Conservation (phyloP, 2,888 invertebrate species). For the Phengaris alcon region DNA sequence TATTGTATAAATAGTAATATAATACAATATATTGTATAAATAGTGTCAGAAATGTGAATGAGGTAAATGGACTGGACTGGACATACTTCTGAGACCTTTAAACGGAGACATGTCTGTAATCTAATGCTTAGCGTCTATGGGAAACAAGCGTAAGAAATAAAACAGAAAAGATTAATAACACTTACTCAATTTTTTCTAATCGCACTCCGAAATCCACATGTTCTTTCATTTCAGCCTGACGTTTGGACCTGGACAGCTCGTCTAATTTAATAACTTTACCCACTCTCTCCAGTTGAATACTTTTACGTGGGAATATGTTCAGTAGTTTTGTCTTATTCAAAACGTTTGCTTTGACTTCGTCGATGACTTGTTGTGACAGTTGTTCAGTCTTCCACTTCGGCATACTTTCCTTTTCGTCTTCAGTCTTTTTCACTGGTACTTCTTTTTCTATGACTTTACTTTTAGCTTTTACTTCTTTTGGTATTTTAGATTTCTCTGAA, state of each 20-base stretch:
- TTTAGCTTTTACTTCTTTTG: slow-evolving; percentile 20
- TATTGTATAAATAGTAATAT: too few species aligned
- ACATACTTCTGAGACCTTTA: too few species aligned
- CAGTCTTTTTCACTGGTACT: not conserved
- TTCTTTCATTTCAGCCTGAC: slow-evolving; percentile 38
- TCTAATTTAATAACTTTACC: slow-evolving; percentile 58
- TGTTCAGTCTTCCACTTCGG: slow-evolving; percentile 58
- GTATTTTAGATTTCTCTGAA: not conserved
- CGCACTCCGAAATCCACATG: slow-evolving; percentile 50
- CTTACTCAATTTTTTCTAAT: slow-evolving; percentile 62
- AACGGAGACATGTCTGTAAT: too few species aligned
- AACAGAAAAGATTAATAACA: slow-evolving; percentile 35
- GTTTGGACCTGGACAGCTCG: slow-evolving; percentile 49
- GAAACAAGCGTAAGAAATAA: too few species aligned
- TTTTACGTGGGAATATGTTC: slow-evolving; percentile 55
- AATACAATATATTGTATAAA: too few species aligned
- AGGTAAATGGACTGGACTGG: too few species aligned
- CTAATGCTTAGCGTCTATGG: too few species aligned
- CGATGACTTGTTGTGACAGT: slow-evolving; percentile 51
- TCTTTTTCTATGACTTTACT: slow-evolving; percentile 32
- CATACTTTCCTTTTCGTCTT: slow-evolving; percentile 7
- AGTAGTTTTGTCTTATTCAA: slow-evolving; percentile 49
- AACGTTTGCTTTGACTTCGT: slow-evolving; percentile 60
- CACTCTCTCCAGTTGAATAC: slow-evolving; percentile 59
- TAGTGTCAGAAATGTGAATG: too few species aligned